Base-by-base conservation (phyloP, 1,140 invertebrate species). In the Doryteuthis pealeii region DNA sequence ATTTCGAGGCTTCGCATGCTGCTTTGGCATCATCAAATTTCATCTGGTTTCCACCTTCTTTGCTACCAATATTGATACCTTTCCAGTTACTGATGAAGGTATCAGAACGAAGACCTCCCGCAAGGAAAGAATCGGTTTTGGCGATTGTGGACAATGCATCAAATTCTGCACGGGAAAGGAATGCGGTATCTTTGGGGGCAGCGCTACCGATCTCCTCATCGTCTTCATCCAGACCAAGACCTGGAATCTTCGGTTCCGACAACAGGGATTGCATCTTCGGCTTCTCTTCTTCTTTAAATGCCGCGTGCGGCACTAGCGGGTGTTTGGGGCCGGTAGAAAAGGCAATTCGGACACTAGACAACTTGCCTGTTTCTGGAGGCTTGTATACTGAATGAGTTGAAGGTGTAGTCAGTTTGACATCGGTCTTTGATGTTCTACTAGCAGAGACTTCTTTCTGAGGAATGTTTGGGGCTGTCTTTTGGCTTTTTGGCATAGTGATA, bases 221-320 rank as follows among this genome's bases (percentile, higher is more conserved):
- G 26, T 68, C 66, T 0, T 68, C 66, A 68, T 68, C 66, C 31
- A 68, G 12, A 12, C 66, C 66, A 31, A 68, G 32, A 5, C 66
- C 66, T 14, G 66, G 66, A 33, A 68, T 68, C 30, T 68, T 68
- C 8, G 66, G n/a, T 32, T 62, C 54, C 18, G 54, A 62, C 54
- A 62, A n/a, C 26, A 62, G 18, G 5, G 54, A 2, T 62, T 22
- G 18, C 54, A 62, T 2, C 18, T 62, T 62, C 18, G 32, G 66
- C 30, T 68, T 33, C 30, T 68, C 66, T 1, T 68, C 66, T 68
- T 68, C 66, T 32, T 68, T 68, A 68, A 68, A 68, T 12, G 31
- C 66, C 26, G 28, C 32, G 12, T 68, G 66, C 15, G 54, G 54
- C 10, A 62, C 10, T 30, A 68, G 5, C 1, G 28, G 5, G 28